Evolutionary conservation across 2,888 invertebrate genomes (phyloP).

Genomic region (Agrotis ipsilon): DNA sequence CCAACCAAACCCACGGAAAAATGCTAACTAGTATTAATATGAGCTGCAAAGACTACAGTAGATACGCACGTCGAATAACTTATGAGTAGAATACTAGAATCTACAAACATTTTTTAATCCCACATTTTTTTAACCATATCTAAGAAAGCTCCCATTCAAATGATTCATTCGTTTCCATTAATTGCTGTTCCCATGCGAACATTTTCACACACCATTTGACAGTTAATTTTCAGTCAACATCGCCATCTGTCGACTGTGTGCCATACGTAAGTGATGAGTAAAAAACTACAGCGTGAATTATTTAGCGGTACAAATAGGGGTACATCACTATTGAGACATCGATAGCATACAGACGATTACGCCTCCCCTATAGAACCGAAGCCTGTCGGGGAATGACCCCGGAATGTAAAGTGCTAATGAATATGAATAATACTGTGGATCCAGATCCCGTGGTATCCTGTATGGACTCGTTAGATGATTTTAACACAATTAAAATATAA

Average conservation of each 20-base stretch:
- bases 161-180: constrained; percentile 49
- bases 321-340: constrained; percentile 38
- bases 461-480: too few species aligned
- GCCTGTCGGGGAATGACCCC: too few species aligned
- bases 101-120: too few species aligned
- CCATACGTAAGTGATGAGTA: constrained; percentile 73
- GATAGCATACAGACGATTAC: constrained; percentile 10
- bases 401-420: too few species aligned
- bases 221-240: constrained; percentile 79
- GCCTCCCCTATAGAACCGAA: not conserved
- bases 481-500: too few species aligned
- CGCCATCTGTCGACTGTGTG: constrained; percentile 80
- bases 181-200: constrained; percentile 48
- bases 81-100: too few species aligned
- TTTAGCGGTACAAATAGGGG: constrained; percentile 67
- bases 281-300: constrained; percentile 82
- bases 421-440: too few species aligned
- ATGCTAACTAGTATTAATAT: too few species aligned
- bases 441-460: too few species aligned
- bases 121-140: not conserved
- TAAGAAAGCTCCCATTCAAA: constrained; percentile 38
- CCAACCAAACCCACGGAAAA: too few species aligned
- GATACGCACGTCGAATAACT: too few species aligned
- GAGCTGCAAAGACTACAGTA: too few species aligned
- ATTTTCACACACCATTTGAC: constrained; percentile 78